Conservation (phyloP, 2,113 vertebrate genomes). For the Pogona vitticeps region DNA sequence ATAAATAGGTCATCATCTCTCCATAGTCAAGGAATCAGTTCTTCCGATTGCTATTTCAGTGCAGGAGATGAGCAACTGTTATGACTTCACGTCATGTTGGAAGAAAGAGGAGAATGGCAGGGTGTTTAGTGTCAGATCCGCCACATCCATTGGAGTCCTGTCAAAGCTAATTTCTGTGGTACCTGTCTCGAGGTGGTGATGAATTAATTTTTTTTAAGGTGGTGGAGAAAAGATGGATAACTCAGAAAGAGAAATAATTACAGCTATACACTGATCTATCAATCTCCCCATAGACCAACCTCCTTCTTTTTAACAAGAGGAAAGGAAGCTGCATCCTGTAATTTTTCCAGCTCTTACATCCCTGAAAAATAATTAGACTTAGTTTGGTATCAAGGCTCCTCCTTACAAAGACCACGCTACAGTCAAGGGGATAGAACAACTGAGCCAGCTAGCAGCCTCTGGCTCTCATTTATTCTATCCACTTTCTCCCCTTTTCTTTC, state of each 20-base stretch:
- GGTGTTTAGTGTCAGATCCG: constrained; percentile 66
- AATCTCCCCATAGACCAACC: constrained; percentile 10
- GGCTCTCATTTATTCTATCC: constrained; percentile 56
- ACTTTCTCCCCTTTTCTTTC: constrained; percentile 50
- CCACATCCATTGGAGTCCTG: constrained; percentile 63
- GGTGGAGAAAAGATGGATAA: constrained; percentile 43
- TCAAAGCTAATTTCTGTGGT: constrained; percentile 66
- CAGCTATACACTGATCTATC: constrained; percentile 51
- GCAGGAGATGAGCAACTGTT: constrained; percentile 64
- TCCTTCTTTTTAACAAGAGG: not conserved
- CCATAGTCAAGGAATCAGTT: constrained; percentile 48
- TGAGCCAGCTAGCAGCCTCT: constrained; percentile 49
- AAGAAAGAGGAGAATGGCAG: constrained; percentile 66
- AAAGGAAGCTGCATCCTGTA: constrained; percentile 55
- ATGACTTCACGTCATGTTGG: constrained; percentile 65
- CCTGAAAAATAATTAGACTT: constrained; percentile 57
- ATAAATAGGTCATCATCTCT: constrained; percentile 22
- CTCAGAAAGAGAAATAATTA: constrained; percentile 70
- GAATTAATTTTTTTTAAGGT: constrained; percentile 25
- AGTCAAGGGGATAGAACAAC: constrained; percentile 52
- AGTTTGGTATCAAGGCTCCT: constrained; percentile 9
- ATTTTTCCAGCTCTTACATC: constrained; percentile 58
- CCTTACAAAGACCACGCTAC: constrained; percentile 39
- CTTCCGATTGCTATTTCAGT: constrained; percentile 57
- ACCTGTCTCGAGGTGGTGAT: constrained; percentile 64